Evolutionary conservation across 64 coral and sea anemone genomes (phyloP), one percentile per base, ranked within the genome.

Genomic region (Porites lutea): DNA sequence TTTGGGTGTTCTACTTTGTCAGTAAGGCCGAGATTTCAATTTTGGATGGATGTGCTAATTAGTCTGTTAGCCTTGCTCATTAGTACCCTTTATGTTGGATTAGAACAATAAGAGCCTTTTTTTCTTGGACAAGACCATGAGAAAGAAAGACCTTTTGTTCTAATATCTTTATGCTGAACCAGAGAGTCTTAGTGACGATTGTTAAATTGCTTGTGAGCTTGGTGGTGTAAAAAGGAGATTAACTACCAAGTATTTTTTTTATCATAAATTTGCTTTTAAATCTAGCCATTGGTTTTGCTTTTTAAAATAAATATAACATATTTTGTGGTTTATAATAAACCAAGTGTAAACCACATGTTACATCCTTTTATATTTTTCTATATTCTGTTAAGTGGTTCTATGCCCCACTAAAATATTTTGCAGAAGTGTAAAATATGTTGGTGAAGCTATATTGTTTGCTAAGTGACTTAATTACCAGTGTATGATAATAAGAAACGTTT

Each of bases 401-500:
- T 54, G 75, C 12, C 20, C n/a, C 3, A 78, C 22, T 13, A 54
- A 68, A 68, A 60, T 6, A 60, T 5, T 80, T 80, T 13, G 3
- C 2, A 69, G 18, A 65, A 84, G 63, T 16, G 52, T 68, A 49
- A 68, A 84, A 43, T 60, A 84, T 65, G 46, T 50, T 84, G 11
- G 16, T 84, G 81, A 6, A 48, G 11, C 7, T 67, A 20, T 84
- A 84, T 84, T 84, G 81, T 84, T 46, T 44, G 13, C 16, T 3
- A 65, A 84, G 81, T 84, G 62, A 68, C 18, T 18, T 84, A 52
- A 84, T 67, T 67, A 22, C 81, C 20, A 50, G 48, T 47, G 48
- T 69, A 19, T 23, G 63, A 84, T 68, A 21, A 47, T 66, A 68
- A 22, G 69, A 65, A 68, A 65, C 8, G 18, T 47, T 22, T 67